Evolutionary conservation across 2,113 vertebrate genomes (phyloP).

Genomic region (Merops nubicus): DNA sequence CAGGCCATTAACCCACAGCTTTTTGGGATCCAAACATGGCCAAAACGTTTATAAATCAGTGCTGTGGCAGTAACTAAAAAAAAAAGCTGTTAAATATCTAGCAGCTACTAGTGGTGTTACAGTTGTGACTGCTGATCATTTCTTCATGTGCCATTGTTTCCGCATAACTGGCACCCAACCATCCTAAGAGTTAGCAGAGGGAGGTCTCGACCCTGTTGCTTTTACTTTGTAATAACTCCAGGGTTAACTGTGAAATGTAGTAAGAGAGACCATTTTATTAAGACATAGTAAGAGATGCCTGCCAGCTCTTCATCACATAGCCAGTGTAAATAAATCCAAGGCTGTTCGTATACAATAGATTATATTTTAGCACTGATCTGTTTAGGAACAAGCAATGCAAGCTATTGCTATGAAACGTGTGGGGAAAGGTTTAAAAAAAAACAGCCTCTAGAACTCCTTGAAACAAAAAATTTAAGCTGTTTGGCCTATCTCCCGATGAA

Average conservation of each 20-base stretch:
- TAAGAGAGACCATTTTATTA: neutral
- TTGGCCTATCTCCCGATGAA: neutral
- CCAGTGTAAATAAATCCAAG: neutral
- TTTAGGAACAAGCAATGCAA: neutral
- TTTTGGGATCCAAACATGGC: neutral
- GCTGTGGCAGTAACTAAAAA: neutral
- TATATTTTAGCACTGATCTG: neutral
- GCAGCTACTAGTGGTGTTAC: neutral
- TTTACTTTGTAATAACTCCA: neutral
- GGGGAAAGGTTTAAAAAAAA: neutral
- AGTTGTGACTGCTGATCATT: neutral
- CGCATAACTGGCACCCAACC: neutral
- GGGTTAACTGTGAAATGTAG: neutral
- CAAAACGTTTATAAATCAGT: neutral
- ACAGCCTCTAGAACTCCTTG: neutral
- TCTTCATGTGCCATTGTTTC: neutral
- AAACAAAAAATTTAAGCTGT: neutral
- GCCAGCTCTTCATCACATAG: neutral
- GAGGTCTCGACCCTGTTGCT: neutral
- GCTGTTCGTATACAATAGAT: neutral
- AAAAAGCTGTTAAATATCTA: neutral
- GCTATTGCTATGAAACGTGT: accelerated
- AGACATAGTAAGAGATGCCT: neutral
- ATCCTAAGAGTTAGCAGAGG: neutral
- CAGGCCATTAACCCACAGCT: neutral